A percentile compares a stretch with the other conserved stretches of the same genome.
Conservation (phyloP, 1,140 invertebrate genomes). For the Drosophila subpulchrella region DNA sequence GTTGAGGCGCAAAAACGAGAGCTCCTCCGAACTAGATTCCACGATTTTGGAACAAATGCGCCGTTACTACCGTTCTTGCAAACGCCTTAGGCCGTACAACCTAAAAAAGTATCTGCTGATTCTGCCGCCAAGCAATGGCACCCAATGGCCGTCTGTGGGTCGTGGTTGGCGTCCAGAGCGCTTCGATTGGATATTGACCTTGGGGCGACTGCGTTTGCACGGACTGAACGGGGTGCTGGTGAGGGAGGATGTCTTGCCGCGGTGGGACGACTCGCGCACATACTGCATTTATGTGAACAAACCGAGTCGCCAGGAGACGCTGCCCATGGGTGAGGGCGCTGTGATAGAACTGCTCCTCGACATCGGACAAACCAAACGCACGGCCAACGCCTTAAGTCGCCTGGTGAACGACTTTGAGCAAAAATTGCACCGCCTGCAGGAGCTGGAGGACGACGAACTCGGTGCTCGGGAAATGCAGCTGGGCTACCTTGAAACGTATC, state of each 20-base stretch:
- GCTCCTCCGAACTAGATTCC: conserved; percentile 24
- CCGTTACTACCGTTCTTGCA: conserved; percentile 73
- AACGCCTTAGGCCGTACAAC: conserved; percentile 78
- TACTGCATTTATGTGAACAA: conserved; percentile 77
- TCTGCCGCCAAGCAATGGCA: conserved; percentile 51
- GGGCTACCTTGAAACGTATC: conserved; percentile 66
- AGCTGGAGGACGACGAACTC: conserved; percentile 71
- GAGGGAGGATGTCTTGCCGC: conserved; percentile 69
- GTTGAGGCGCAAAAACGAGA: conserved; percentile 44
- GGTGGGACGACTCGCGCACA: conserved; percentile 70
- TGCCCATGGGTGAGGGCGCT: conserved; percentile 74
- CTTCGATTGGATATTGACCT: conserved; percentile 70
- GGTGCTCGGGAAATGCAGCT: conserved; percentile 74
- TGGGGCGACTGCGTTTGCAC: conserved; percentile 66
- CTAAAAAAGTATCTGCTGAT: conserved; percentile 76
- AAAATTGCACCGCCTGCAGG: conserved; percentile 71
- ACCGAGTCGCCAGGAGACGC: conserved; percentile 63
- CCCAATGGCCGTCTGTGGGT: conserved; percentile 65
- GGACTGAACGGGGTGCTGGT: conserved; percentile 75
- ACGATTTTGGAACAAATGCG: conserved; percentile 56
- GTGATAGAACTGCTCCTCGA: conserved; percentile 77
- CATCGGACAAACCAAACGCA: conserved; percentile 76
- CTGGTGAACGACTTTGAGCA: conserved; percentile 66
- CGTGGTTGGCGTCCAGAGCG: conserved; percentile 62
- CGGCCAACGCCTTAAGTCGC: conserved; percentile 69